A percentile compares a stretch with the other conserved stretches of the same genome.
phyloP scores from a whole-genome alignment of 2,888 invertebrate genomes.

The Synergus japonicus region DNA sequence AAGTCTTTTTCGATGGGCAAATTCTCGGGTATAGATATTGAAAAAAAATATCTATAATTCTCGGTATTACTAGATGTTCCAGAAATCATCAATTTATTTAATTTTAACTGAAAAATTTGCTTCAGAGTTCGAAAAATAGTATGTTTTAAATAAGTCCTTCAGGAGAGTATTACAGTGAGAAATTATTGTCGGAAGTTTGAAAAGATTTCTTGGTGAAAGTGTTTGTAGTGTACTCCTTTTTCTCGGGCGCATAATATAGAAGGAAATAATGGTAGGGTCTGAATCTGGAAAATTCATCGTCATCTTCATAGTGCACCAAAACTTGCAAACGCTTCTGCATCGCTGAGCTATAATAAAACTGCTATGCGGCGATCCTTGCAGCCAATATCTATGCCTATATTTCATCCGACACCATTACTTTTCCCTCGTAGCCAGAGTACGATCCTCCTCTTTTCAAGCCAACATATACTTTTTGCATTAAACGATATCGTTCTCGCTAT shows the following conservation, averaged over 20 bases:
- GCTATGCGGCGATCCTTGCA: slow-evolving; percentile 36
- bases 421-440: slow-evolving; percentile 27
- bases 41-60: background rate
- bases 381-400: slow-evolving; percentile 42
- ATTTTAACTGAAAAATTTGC: background rate
- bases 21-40: background rate
- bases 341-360: slow-evolving; percentile 40
- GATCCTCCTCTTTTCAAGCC: slow-evolving; percentile 34
- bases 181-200: background rate
- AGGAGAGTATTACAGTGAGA: background rate
- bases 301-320: slow-evolving; percentile 36
- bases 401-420: slow-evolving; percentile 37
- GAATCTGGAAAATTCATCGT: slow-evolving; percentile 38
- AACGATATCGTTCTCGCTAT: slow-evolving; percentile 26
- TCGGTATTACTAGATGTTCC: background rate
- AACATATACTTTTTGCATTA: slow-evolving; percentile 40
- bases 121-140: too few species aligned
- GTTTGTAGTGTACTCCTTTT: background rate
- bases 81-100: background rate
- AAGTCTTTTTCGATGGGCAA: background rate
- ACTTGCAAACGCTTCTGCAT: slow-evolving; percentile 38
- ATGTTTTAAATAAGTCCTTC: too few species aligned
- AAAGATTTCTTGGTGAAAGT: background rate
- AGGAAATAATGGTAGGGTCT: slow-evolving; percentile 21
- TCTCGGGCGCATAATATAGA: background rate